Conservation (phyloP, 37 sponge, comb jelly and placozoan species). For the Crambe crambe region DNA sequence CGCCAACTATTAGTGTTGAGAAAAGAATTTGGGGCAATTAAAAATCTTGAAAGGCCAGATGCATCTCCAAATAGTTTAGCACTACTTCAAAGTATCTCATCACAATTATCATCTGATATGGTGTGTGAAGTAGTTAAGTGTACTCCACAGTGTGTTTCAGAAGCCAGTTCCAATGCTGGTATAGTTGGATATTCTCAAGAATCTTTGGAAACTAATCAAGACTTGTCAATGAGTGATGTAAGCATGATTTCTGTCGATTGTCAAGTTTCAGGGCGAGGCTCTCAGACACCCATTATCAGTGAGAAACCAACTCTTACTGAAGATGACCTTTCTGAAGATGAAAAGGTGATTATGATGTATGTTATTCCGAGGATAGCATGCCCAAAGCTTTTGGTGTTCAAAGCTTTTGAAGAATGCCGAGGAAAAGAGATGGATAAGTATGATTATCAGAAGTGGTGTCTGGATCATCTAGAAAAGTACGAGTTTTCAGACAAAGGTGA, state of each 20-base stretch:
- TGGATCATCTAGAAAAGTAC: slow-evolving; percentile 21
- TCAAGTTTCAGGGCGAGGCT: not conserved
- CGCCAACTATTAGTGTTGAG: slow-evolving; percentile 56
- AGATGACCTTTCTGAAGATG: slow-evolving; percentile 23
- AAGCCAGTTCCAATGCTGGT: not conserved
- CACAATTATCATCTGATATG: slow-evolving; percentile 6
- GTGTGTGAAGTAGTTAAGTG: not conserved
- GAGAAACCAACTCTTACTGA: slow-evolving; percentile 11
- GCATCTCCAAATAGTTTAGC: slow-evolving; percentile 7
- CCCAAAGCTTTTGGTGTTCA: slow-evolving; percentile 1
- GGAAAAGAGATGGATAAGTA: slow-evolving; percentile 8
- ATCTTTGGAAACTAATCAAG: not conserved
- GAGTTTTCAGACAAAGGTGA: no score
- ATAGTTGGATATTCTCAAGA: no score
- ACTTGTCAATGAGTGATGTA: not conserved
- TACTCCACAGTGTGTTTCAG: not conserved
- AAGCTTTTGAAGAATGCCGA: slow-evolving; percentile 26
- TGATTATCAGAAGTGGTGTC: slow-evolving; percentile 40
- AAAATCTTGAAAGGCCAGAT: not conserved
- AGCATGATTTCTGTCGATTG: not conserved
- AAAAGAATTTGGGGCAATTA: slow-evolving; percentile 37
- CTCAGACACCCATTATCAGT: not conserved
- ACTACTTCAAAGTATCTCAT: slow-evolving; percentile 49
- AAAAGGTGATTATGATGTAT: slow-evolving; percentile 6
- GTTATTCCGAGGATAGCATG: not conserved